These are phyloP conservation scores for Yoshiicerus persimilis DNA, from an alignment of 1,140 invertebrate genomes.

Conservation along the genomic window DNA sequence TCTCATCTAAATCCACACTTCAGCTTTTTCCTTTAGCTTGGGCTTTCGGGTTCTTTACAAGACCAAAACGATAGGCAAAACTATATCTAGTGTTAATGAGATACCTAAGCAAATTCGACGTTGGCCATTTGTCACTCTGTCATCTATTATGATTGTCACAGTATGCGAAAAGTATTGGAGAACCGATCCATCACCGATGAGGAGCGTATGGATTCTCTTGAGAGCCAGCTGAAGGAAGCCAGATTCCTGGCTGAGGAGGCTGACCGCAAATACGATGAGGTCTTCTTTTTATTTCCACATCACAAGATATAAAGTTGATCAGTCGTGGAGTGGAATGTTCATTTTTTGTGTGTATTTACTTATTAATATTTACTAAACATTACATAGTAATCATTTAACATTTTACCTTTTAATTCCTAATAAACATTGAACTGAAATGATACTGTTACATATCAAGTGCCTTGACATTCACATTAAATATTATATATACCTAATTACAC, in stretches of 20 bases:
- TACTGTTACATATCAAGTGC: not conserved
- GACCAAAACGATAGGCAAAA: not conserved
- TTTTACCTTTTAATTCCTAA: not conserved
- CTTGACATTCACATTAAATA: not conserved
- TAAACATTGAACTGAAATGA: not conserved
- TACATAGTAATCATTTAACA: not conserved
- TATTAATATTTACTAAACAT: not conserved
- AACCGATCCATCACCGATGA: slow-evolving; percentile 99
- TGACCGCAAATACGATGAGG: slow-evolving; percentile 99
- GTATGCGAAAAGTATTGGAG: slow-evolving; percentile 99
- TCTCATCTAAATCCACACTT: not conserved
- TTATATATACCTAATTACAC: not conserved
- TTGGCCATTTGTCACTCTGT: slow-evolving; percentile 5
- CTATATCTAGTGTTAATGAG: not conserved
- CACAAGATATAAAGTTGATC: not conserved
- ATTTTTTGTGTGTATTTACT: not conserved
- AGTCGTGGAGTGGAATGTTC: not conserved
- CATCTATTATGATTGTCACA: slow-evolving; percentile 56
- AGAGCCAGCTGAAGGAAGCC: slow-evolving; percentile 99
- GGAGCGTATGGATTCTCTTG: slow-evolving; percentile 98
- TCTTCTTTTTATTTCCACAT: slow-evolving; percentile 56
- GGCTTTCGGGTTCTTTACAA: not conserved
- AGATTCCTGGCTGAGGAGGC: slow-evolving; percentile 99
- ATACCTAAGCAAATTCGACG: not conserved
- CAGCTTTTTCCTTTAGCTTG: slow-evolving; percentile 19